Base-by-base conservation (phyloP, 2,113 vertebrate genomes). In the Esox niger region DNA sequence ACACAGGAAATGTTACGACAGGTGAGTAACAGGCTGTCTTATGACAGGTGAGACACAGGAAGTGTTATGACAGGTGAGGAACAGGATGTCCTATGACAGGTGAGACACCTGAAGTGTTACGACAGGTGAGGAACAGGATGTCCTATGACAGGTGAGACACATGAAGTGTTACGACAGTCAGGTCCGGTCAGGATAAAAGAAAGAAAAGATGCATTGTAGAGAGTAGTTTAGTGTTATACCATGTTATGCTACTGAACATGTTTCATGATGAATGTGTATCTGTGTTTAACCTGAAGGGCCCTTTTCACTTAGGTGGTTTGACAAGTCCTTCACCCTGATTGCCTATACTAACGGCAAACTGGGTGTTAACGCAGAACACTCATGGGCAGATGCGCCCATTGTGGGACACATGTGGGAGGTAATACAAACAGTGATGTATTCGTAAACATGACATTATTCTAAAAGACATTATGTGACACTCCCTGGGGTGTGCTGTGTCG, bases 331-430 rank as follows among this genome's bases (percentile, higher is more conserved):
- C 87, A 93, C 82, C 1, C 79, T 97, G 73, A 83, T 96, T 17
- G 90, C 92, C 58, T 97, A 91, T 80, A 90, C 90, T 74, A 97
- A 96, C 1, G 95, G 94, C n/a, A 93, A 93, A 71, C 63, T 95
- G 78, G 95, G 95, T 1, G 73, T 93, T 71, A 96, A 95, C 62
- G 80, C 88, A 0, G 95, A 96, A 75, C 95, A 96, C 46, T 88
- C 95, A 0, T 96, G 95, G 95, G 94, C 95, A 0, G 95, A 96
- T 0, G 94, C 95, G 0, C 95, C 95, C 15, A 88, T 96, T 52
- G 55, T 95, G 0, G 95, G 93, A 64, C 95, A 97, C 49, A 94
- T 97, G 88, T 97, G 94, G 94, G 95, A 96, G 95, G 95, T 95
- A 89, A 76, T 43, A 43, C 38, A 43, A 43, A 43, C 13, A 43